Evolutionary conservation across 2,888 invertebrate species (phyloP).

Genomic region (Octonoba sinensis): DNA sequence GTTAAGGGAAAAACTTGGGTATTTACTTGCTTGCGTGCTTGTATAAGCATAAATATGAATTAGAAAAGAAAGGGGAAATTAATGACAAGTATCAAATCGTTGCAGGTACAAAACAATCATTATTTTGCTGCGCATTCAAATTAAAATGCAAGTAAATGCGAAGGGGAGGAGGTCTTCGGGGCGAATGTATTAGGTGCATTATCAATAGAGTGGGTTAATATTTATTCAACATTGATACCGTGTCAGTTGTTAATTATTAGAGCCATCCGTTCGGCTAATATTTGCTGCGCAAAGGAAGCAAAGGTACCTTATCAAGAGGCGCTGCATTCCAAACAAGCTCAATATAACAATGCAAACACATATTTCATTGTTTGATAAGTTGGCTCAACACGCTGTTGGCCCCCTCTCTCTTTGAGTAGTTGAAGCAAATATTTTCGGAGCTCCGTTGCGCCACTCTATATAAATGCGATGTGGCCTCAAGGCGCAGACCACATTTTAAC

Average conservation of each 20-base stretch:
- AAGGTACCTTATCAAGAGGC: slow-evolving; percentile 47
- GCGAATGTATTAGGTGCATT: slow-evolving; percentile 27
- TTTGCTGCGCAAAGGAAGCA: slow-evolving; percentile 43
- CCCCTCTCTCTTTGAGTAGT: slow-evolving; percentile 52
- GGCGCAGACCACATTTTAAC: slow-evolving; percentile 34
- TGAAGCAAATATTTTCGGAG: slow-evolving; percentile 61
- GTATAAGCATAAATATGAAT: too few relatives aligned
- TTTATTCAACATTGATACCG: slow-evolving; percentile 62
- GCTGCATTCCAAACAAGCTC: slow-evolving; percentile 59
- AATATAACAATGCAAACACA: slow-evolving; percentile 63
- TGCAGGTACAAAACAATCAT: too few relatives aligned
- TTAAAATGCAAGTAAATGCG: slow-evolving; percentile 14
- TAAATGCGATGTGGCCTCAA: slow-evolving; percentile 39
- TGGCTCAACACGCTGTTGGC: slow-evolving; percentile 46
- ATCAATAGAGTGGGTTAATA: slow-evolving; percentile 62
- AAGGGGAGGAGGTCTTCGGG: slow-evolving; percentile 1
- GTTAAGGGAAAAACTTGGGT: too few relatives aligned
- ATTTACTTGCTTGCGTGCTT: too few relatives aligned
- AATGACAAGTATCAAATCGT: too few relatives aligned
- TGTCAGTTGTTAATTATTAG: slow-evolving; percentile 61
- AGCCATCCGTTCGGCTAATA: slow-evolving; percentile 60
- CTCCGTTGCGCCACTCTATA: slow-evolving; percentile 38
- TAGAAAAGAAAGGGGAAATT: too few relatives aligned
- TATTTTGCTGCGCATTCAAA: not conserved
- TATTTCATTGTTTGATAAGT: slow-evolving; percentile 64